Evolutionary conservation across 2,113 vertebrate genomes (phyloP).

Genomic region (Gavialis gangeticus): DNA sequence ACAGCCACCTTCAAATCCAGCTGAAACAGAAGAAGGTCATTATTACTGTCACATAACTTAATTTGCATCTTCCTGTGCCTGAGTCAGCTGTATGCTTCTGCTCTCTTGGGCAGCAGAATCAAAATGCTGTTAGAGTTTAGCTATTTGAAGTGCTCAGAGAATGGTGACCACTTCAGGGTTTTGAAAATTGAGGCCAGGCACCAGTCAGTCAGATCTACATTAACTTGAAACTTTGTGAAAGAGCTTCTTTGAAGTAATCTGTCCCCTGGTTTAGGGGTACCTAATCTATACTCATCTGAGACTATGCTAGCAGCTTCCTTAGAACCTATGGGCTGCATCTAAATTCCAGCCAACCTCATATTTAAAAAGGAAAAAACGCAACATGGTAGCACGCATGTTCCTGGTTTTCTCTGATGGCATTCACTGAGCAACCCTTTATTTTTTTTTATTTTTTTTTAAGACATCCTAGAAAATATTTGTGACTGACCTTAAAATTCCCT

Average conservation of each 20-base stretch:
- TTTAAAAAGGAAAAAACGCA: neutral
- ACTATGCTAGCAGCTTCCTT: neutral
- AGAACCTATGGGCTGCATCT: neutral
- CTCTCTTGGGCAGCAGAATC: rapidly evolving
- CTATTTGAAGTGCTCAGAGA: neutral
- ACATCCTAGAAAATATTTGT: neutral
- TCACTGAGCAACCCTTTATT: neutral
- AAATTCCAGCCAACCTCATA: neutral
- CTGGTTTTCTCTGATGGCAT: neutral
- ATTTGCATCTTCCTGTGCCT: neutral
- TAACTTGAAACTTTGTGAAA: neutral
- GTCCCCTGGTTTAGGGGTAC: neutral
- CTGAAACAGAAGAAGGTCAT: conserved; percentile 92
- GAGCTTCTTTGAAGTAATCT: neutral
- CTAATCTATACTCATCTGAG: neutral
- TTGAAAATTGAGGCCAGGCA: neutral
- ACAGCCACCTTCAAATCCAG: conserved; percentile 79
- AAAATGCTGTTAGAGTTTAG: neutral
- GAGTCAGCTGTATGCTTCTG: neutral
- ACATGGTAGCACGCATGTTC: neutral
- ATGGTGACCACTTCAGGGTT: neutral
- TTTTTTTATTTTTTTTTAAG: neutral
- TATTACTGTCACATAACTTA: neutral
- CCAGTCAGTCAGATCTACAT: conserved; percentile 46
- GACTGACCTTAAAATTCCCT: neutral